Base-by-base conservation (phyloP, 2,888 invertebrate species). In the Watsonalla binaria region DNA sequence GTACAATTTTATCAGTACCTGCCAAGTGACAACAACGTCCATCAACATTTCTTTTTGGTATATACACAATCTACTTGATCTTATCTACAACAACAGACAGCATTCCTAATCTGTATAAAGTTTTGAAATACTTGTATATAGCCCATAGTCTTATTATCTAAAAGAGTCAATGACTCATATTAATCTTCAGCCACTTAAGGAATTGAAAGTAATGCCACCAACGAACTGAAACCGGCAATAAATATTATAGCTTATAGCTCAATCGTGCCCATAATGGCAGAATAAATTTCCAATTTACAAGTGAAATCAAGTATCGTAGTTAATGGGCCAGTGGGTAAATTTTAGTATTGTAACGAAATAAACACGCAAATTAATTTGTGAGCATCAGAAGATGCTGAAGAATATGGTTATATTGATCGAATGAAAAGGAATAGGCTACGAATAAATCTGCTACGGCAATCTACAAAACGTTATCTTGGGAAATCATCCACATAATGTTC, bases 1-100 rank as follows among this genome's bases (percentile, higher is more conserved):
- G 35, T 51, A 62, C 54, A 50, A n/a, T 52, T 51, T 66, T 79
- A 79, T 78, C 80, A 72, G 64, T 68, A 70, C 72, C 73, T 66
- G 59, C 59, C 53, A 63, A 61, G 62, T 62, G 65, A 69, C 78
- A 73, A 64, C 59, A 63, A 69, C 63, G 69, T 70, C 7, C 6
- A 37, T 8, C 37, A 37, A 37, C 37, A 37, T 66, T 64, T 60
- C 62, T 55, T 60, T 58, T 63, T 55, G 57, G 55, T 59, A 59
- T 51, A 47, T 54, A 46, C 47, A 47, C 55, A 46, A 61, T 63
- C 62, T 54, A 54, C 54, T 48, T 57, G 68, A 68, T 68, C 63
- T 61, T 51, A 46, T 60, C 60, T 51, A 48, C 51, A 53, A 45
- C 54, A 60, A 61, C 57, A 61, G 57, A 56, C 60, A 58, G 51